phyloP scores from a whole-genome alignment of 2,113 vertebrate genomes.

The Seriola aureovittata region DNA sequence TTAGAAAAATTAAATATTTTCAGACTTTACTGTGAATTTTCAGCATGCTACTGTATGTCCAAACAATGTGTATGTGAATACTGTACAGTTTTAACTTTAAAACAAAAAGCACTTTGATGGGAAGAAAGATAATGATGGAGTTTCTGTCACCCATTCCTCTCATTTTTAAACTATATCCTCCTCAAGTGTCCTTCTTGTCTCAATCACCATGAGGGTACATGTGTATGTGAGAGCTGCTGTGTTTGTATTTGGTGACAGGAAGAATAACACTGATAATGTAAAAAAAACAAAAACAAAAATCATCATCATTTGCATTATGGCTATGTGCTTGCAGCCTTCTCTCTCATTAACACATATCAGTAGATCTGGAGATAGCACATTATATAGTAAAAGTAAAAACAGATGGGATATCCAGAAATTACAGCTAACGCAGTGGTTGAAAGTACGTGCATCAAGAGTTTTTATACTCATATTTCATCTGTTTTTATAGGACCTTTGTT shows the following conservation, averaged over 20 bases:
- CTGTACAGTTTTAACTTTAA: constrained; percentile 66
- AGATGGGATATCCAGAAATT: constrained; percentile 1
- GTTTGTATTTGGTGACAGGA: constrained; percentile 11
- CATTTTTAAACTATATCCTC: constrained; percentile 56
- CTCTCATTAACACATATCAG: constrained; percentile 19
- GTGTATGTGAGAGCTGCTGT: constrained; percentile 14
- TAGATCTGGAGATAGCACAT: constrained; percentile 1
- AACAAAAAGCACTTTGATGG: constrained; percentile 79
- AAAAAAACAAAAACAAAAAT: not conserved
- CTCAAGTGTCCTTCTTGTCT: constrained; percentile 77
- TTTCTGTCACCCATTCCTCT: constrained; percentile 56
- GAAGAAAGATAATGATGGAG: constrained; percentile 47
- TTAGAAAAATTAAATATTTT: constrained; percentile 57
- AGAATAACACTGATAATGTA: constrained; percentile 1
- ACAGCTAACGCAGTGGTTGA: not conserved
- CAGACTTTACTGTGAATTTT: constrained; percentile 67
- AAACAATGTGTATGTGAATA: constrained; percentile 62
- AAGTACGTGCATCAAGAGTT: constrained; percentile 13
- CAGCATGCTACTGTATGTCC: constrained; percentile 75
- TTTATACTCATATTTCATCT: constrained; percentile 33
- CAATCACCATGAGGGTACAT: constrained; percentile 29
- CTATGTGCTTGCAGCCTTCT: not conserved
- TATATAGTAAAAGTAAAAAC: constrained; percentile 2
- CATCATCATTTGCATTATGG: not conserved
- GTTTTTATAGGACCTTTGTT: constrained; percentile 45